Base-by-base conservation (phyloP, 2,888 invertebrate species). In the Aphelenchoides bicaudatus region DNA sequence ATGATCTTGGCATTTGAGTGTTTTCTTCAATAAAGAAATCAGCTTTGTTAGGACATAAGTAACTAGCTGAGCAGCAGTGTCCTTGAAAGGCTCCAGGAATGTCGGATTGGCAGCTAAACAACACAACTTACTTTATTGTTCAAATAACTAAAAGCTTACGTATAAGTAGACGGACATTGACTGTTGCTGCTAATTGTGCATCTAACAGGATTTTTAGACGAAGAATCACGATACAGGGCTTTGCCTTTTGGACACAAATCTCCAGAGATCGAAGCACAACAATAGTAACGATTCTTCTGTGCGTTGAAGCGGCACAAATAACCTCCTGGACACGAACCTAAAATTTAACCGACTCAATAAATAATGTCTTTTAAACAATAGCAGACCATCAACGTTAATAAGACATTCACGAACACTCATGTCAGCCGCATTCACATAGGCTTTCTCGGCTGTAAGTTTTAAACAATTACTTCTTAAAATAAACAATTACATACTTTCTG, bases 291-390 rank as follows among this genome's bases (percentile, higher is more conserved):
- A 49, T 73, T 74, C 59, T 72, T 73, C 21, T 58, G 60, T 1
- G 72, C 68, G 58, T 78, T 70, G 70, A 77, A 78, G 16, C 77
- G 66, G 64, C 78, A 78, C 53, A 78, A 71, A 52, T 75, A 78
- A 66, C 71, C 73, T 53, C 64, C 55, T 19, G 78, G 75, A 53
- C 78, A 78, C 25, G 69, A 67, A 47, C 70, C n/a, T n/a, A n/a
- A n/a, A n/a, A n/a, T n/a, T n/a, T n/a, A n/a, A n/a, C n/a, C n/a
- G n/a, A n/a, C n/a, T n/a, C n/a, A n/a, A n/a, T n/a, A n/a, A n/a
- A n/a, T n/a, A n/a, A n/a, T n/a, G n/a, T n/a, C n/a, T n/a, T n/a
- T n/a, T n/a, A n/a, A n/a, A n/a, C n/a, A n/a, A n/a, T n/a, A n/a
- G 66, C 51, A n/a, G n/a, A n/a, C n/a, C 63, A 39, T 74, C 75